phyloP scores from a whole-genome alignment of 2,113 vertebrate genomes.

The Ctenodactylus gundi region DNA sequence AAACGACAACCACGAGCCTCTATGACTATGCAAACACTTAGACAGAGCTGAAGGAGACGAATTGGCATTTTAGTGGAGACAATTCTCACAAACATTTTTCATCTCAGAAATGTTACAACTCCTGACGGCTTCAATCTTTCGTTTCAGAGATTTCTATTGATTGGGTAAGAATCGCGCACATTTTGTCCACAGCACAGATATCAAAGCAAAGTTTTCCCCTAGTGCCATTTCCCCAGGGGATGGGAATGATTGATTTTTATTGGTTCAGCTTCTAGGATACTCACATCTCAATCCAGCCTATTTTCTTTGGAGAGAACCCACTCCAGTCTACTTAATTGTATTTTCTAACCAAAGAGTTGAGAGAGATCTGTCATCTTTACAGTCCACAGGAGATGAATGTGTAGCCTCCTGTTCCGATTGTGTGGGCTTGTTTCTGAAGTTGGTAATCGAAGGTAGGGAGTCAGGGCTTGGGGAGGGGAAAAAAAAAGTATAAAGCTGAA shows the following conservation, averaged over 20 bases:
- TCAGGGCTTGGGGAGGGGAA: conserved; percentile 59
- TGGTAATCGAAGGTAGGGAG: conserved; percentile 62
- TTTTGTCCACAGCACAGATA: conserved; percentile 65
- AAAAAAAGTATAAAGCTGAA: conserved; percentile 70
- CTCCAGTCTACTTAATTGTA: conserved; percentile 81
- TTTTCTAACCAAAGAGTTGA: conserved; percentile 80
- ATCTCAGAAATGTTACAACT: conserved; percentile 61
- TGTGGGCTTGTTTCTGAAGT: conserved; percentile 48
- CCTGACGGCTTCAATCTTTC: conserved; percentile 78
- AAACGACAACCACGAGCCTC: neutral
- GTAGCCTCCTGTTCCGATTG: conserved; percentile 66
- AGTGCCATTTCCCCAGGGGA: conserved; percentile 66
- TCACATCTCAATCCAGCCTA: conserved; percentile 84
- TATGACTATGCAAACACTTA: conserved; percentile 31
- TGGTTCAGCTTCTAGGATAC: conserved; percentile 71
- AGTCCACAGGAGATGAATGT: conserved; percentile 70
- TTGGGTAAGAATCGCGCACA: conserved; percentile 71
- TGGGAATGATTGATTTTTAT: conserved; percentile 81
- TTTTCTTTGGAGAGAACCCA: conserved; percentile 80
- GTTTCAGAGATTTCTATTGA: conserved; percentile 79
- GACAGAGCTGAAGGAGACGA: neutral
- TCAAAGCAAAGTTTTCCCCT: conserved; percentile 78
- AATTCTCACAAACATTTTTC: conserved; percentile 64
- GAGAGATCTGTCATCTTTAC: conserved; percentile 81
- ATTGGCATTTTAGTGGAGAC: conserved; percentile 51